phyloP scores from a whole-genome alignment of 2,888 invertebrate species.

The Heteromurus nitidus region DNA sequence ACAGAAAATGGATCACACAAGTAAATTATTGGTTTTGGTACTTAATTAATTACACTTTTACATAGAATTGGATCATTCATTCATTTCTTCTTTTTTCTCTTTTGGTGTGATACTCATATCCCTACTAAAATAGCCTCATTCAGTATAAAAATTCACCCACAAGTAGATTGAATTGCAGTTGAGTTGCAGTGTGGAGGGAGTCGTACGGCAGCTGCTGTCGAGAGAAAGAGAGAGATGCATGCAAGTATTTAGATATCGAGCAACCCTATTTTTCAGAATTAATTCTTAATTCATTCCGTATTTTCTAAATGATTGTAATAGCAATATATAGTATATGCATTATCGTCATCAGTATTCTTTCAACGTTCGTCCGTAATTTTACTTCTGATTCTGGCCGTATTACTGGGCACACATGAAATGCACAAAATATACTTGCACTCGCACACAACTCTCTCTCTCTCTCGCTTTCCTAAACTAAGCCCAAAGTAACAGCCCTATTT shows the following conservation, averaged over 20 bases:
- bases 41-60: conserved; percentile 52
- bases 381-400: background rate
- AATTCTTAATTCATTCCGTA: conserved; percentile 17
- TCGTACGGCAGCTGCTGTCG: no score
- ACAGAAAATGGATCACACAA: conserved; percentile 55
- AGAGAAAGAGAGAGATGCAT: no score
- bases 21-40: conserved; percentile 54
- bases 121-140: no score
- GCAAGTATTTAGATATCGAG: background rate
- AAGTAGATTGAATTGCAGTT: no score
- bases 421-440: background rate
- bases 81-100: background rate
- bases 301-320: conserved; percentile 9
- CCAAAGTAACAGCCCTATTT: conserved; percentile 5
- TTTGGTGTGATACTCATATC: background rate
- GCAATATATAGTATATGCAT: conserved; percentile 12
- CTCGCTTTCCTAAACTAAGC: background rate
- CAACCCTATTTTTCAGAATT: conserved; percentile 13
- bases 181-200: no score
- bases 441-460: conserved; percentile 13
- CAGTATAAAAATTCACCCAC: no score
- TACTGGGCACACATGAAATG: background rate
- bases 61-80: conserved; percentile 39
- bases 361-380: conserved; percentile 9
- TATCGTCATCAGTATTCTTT: conserved; percentile 27